A percentile compares a stretch with the other conserved stretches of the same genome.
These are phyloP conservation scores for Heptranchias perlo DNA, from an alignment of 2,113 vertebrate genomes.

Conservation along the genomic window DNA sequence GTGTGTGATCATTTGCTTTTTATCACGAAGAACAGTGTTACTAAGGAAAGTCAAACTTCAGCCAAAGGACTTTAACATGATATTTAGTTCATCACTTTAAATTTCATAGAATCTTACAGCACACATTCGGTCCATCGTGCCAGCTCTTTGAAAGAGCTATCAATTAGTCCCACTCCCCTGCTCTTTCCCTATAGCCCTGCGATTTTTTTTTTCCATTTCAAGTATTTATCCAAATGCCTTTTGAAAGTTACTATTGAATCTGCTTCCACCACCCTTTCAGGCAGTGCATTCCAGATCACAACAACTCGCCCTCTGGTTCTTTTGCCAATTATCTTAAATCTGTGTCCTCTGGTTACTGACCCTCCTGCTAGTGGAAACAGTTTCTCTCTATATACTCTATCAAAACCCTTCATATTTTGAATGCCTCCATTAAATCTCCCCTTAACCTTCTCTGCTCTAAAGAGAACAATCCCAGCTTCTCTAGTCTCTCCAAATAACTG, in stretches of 20 bases:
- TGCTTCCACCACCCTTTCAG: not conserved
- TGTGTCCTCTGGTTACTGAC: not conserved
- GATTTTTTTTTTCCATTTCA: slow-evolving; percentile 4
- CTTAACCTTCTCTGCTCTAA: not conserved
- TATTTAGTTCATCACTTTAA: not conserved
- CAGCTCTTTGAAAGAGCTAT: not conserved
- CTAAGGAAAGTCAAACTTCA: not conserved
- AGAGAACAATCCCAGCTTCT: not conserved
- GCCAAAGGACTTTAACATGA: not conserved
- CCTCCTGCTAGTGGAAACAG: not conserved
- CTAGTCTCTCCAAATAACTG: not conserved
- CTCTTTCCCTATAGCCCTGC: not conserved
- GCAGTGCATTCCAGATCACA: not conserved
- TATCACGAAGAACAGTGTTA: not conserved
- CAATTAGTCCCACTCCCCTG: not conserved
- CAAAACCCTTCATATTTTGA: not conserved
- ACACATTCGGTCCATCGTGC: not conserved
- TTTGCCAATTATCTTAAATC: not conserved
- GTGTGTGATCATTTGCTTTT: not conserved
- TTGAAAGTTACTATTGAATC: slow-evolving; percentile 4
- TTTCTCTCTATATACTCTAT: not conserved
- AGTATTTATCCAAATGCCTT: not conserved
- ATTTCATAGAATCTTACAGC: not conserved
- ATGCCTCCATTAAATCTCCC: not conserved
- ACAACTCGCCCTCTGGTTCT: not conserved